A percentile compares a stretch with the other conserved stretches of the same genome.
Evolutionary conservation across 2,113 vertebrate species (phyloP).

Genomic region (Bothrops jararaca): DNA sequence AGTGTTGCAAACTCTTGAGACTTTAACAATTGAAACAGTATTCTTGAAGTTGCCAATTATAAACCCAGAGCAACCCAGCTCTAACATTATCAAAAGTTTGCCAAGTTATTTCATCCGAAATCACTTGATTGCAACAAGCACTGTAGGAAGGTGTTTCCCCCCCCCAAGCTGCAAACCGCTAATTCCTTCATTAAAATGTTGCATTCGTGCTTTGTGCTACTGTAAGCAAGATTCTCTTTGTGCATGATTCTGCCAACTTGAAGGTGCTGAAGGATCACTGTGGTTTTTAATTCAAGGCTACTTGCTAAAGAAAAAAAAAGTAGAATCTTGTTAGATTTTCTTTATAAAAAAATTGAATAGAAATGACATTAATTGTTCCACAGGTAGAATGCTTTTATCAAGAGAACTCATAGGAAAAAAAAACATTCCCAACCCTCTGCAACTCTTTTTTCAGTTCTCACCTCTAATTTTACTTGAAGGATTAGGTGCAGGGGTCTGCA

Average conservation of each 20-base stretch:
- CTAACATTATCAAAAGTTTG: too few relatives aligned
- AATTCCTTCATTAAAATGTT: not conserved
- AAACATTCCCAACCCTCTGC: too few relatives aligned
- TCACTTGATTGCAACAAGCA: not conserved
- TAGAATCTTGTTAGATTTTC: not conserved
- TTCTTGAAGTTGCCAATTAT: not conserved
- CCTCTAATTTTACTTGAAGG: not conserved
- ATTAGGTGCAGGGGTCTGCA: too few relatives aligned
- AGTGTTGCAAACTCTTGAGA: too few relatives aligned
- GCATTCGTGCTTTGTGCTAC: not conserved
- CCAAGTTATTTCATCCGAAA: too few relatives aligned
- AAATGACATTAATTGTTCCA: too few relatives aligned
- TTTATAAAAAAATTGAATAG: not conserved
- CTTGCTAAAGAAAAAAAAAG: not conserved
- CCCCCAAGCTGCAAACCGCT: not conserved
- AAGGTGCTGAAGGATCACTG: not conserved
- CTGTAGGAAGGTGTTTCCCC: not conserved
- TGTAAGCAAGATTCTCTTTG: not conserved
- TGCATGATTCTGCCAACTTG: conserved; percentile 11
- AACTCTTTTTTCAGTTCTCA: too few relatives aligned
- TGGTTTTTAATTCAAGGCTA: not conserved
- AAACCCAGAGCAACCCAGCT: not conserved
- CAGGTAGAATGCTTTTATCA: too few relatives aligned
- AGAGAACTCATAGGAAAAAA: too few relatives aligned
- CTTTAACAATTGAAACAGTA: too few relatives aligned